A percentile compares a stretch with the other conserved stretches of the same genome.
These are phyloP conservation scores for Thamnaconus septentrionalis DNA, from an alignment of 2,113 vertebrate genomes.

Conservation along the genomic window DNA sequence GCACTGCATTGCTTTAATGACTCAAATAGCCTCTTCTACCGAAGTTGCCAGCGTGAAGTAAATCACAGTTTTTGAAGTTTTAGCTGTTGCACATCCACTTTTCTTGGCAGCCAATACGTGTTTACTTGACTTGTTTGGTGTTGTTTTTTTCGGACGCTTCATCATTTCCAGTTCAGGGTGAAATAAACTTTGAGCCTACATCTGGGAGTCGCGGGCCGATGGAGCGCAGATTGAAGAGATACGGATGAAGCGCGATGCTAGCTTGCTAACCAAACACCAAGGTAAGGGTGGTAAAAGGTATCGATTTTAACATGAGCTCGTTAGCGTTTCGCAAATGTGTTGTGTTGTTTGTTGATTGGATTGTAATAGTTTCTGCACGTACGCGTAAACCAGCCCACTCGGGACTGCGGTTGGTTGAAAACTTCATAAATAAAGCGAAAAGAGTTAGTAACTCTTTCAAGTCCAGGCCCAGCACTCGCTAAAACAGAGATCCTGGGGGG, in stretches of 20 bases:
- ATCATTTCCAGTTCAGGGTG: background rate
- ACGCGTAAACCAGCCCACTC: background rate
- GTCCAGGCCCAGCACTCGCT: no score
- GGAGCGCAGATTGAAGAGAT: slow-evolving; percentile 54
- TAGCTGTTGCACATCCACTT: background rate
- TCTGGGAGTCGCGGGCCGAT: slow-evolving; percentile 40
- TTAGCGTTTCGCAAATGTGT: slow-evolving; percentile 27
- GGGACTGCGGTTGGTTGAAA: background rate
- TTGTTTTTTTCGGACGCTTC: background rate
- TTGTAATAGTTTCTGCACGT: background rate
- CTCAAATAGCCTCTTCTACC: background rate
- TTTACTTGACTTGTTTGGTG: rapidly evolving
- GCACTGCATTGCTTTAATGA: slow-evolving; percentile 22
- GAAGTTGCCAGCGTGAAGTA: background rate
- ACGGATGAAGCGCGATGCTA: slow-evolving; percentile 59
- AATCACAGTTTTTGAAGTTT: background rate
- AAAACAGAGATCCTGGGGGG: no score
- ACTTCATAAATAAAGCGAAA: background rate
- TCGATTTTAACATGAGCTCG: background rate
- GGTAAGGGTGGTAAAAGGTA: slow-evolving; percentile 44
- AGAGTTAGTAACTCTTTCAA: no score
- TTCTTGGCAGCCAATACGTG: background rate
- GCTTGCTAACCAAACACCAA: slow-evolving; percentile 45
- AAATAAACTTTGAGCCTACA: slow-evolving; percentile 35
- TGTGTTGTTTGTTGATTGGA: background rate